These are phyloP conservation scores for Numenius phaeopus DNA, from an alignment of 2,797 vertebrate genomes.

Conservation along the genomic window DNA sequence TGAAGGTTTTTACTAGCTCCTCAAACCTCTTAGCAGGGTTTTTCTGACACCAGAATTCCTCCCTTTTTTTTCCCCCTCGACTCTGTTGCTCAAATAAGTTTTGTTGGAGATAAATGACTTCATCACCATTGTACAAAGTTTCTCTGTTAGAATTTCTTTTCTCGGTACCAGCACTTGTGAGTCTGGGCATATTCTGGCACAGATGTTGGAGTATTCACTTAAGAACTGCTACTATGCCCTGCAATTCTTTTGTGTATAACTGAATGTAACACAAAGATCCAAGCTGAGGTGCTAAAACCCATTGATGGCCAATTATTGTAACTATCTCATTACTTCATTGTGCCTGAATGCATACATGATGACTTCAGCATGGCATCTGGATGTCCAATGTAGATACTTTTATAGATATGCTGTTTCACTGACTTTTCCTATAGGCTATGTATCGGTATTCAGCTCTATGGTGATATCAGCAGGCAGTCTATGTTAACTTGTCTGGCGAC, in stretches of 20 bases:
- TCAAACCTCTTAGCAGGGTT: background rate
- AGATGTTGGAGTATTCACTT: background rate
- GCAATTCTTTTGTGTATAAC: background rate
- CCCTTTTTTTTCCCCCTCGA: background rate
- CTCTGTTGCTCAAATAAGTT: background rate
- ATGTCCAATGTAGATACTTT: background rate
- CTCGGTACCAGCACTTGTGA: background rate
- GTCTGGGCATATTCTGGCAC: background rate
- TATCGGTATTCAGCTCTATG: background rate
- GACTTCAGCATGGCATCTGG: background rate
- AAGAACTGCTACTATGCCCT: background rate
- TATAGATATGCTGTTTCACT: background rate
- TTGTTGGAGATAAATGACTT: background rate
- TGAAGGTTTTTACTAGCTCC: background rate
- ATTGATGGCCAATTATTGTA: background rate
- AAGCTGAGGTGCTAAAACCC: background rate
- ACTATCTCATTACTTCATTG: background rate
- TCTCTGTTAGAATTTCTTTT: background rate
- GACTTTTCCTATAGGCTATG: background rate
- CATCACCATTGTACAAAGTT: background rate
- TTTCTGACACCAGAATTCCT: background rate
- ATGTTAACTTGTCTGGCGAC: background rate
- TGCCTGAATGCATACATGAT: accelerated
- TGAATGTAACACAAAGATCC: background rate
- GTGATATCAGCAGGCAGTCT: background rate